A percentile compares a stretch with the other conserved stretches of the same genome.
Conservation (phyloP, 2,888 invertebrate genomes). For the Pyrrhia umbra region DNA sequence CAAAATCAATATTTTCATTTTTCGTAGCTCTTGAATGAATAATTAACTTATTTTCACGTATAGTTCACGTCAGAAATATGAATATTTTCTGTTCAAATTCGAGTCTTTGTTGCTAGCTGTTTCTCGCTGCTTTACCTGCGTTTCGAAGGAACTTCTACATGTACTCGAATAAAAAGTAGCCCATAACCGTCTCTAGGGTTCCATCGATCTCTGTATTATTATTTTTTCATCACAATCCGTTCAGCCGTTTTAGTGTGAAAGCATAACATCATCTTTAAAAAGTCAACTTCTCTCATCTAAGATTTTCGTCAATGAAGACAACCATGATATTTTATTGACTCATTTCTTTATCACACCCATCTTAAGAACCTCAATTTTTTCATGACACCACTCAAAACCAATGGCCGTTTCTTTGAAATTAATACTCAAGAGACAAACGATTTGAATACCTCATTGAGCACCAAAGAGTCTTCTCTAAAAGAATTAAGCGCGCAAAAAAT, state of each 20-base stretch:
- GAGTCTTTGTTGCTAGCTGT: slow-evolving; percentile 11
- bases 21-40: slow-evolving; percentile 14
- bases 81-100: slow-evolving; percentile 21
- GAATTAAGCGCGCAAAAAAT: slow-evolving; percentile 30
- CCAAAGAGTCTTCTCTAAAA: slow-evolving; percentile 28
- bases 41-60: slow-evolving; percentile 25
- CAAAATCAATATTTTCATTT: slow-evolving; percentile 25
- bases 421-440: slow-evolving; percentile 46
- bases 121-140: too few relatives aligned
- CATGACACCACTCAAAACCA: slow-evolving; percentile 28
- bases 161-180: too few relatives aligned
- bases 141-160: too few relatives aligned
- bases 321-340: slow-evolving; percentile 13
- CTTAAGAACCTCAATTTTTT: slow-evolving; percentile 24
- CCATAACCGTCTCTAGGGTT: too few relatives aligned
- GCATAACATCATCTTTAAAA: not conserved
- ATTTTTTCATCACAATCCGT: too few relatives aligned
- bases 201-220: too few relatives aligned
- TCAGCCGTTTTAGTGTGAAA: too few relatives aligned
- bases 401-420: slow-evolving; percentile 46
- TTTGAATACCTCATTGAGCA: slow-evolving; percentile 53
- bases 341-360: slow-evolving; percentile 9
- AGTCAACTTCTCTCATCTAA: not conserved
- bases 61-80: slow-evolving; percentile 15
- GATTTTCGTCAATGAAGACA: not conserved